Evolutionary conservation across 2,888 invertebrate species (phyloP).

Genomic region (Hoplodrina ambigua): DNA sequence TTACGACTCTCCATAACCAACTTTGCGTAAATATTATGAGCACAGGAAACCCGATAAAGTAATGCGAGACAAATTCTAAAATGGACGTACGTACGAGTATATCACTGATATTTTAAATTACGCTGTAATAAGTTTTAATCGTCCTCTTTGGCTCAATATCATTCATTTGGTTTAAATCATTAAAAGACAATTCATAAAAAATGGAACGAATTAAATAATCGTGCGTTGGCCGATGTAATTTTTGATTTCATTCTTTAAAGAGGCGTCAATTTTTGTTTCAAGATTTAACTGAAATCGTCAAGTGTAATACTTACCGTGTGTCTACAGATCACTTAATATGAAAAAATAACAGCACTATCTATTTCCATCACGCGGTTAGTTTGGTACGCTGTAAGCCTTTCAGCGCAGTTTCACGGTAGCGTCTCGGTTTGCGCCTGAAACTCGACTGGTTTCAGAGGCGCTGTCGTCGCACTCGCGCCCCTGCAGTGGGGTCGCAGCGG

Average conservation of each 20-base stretch:
- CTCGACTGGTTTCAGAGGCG: slow-evolving; percentile 72
- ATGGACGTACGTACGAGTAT: slow-evolving; percentile 27
- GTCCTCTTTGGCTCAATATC: background rate
- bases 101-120: slow-evolving; percentile 19
- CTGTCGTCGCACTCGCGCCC: slow-evolving; percentile 69
- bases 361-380: slow-evolving; percentile 73
- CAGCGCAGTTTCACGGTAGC: slow-evolving; percentile 61
- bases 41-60: slow-evolving; percentile 46
- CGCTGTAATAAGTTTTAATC: background rate
- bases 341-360: slow-evolving; percentile 66
- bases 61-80: slow-evolving; percentile 37
- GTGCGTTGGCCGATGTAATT: background rate
- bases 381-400: slow-evolving; percentile 56
- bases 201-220: background rate
- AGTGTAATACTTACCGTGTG: slow-evolving; percentile 67
- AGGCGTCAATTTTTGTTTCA: background rate
- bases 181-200: background rate
- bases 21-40: slow-evolving; percentile 49
- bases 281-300: background rate
- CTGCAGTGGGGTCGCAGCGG: slow-evolving; percentile 60
- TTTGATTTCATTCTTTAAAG: background rate
- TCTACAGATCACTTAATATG: slow-evolving; percentile 69
- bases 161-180: background rate
- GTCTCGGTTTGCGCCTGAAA: slow-evolving; percentile 70
- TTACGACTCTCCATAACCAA: slow-evolving; percentile 10